Percentiles rank a stretch among this genome's conserved stretches.
Conservation (phyloP, 2,797 vertebrate genomes). For the Bucorvus abyssinicus region DNA sequence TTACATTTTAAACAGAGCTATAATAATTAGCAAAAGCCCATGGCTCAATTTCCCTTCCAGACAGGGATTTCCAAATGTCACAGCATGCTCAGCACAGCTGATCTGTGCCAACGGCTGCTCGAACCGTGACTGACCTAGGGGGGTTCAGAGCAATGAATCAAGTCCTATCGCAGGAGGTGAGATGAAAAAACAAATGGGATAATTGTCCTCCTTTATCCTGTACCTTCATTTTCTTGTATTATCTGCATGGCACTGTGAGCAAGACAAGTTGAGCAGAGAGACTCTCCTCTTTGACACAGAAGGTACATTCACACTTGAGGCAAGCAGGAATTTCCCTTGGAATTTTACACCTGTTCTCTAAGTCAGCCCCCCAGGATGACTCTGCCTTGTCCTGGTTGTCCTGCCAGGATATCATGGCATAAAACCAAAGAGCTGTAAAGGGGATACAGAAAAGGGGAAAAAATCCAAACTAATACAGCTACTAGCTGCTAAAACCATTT, state of each 20-base stretch:
- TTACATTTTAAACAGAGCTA: slow-evolving; percentile 31
- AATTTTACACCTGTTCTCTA: not conserved
- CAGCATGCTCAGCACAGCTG: slow-evolving; percentile 2
- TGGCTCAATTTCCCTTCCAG: slow-evolving; percentile 27
- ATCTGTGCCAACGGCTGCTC: not conserved
- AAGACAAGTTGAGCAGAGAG: not conserved
- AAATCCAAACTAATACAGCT: not conserved
- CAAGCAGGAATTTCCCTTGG: not conserved
- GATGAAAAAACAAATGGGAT: not conserved
- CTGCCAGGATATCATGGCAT: not conserved
- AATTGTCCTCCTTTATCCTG: not conserved
- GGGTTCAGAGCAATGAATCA: not conserved
- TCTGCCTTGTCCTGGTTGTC: not conserved
- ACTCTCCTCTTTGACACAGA: not conserved
- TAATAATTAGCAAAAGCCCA: slow-evolving; percentile 47
- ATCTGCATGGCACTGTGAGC: not conserved
- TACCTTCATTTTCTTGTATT: not conserved
- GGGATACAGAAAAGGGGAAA: rapidly evolving
- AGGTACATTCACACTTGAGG: not conserved
- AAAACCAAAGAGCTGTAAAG: not conserved
- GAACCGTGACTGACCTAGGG: not conserved
- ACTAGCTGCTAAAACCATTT: not conserved
- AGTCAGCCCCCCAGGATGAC: not conserved
- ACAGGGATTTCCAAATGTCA: slow-evolving; percentile 58
- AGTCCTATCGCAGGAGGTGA: not conserved